Evolutionary conservation across 1,140 invertebrate genomes (phyloP), one percentile per base, ranked within the genome.

Genomic region (Ceratosolen solmsi): DNA sequence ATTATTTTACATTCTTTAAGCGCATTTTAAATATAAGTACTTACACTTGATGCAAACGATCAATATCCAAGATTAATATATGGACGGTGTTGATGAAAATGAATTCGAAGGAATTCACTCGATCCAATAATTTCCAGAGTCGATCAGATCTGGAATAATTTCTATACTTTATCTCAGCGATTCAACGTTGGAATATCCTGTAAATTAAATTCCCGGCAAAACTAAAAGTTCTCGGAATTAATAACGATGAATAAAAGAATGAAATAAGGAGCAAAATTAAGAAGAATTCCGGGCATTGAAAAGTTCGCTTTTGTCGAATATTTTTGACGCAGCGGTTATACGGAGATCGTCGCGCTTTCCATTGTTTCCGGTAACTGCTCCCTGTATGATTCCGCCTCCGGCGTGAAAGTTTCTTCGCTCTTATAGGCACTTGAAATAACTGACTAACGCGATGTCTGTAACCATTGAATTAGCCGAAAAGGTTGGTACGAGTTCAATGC

Each of bases 171-270:
- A 7, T 1, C 33, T 54, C 22, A 41, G 46, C 63, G 38, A 70
- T 70, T 70, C 49, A 25, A 11, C 11, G 9, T 2, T 33, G 49
- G 33, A 54, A 79, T 22, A 71, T 56, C 33, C 49, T 79, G 77
- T 79, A 79, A 79, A 70, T 70, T 63, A 79, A 79, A 79, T 70
- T 79, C 65, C n/a, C 33, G 11, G 30, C 49, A 38, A 56, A 70
- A 56, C 46, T 71, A 71, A 79, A 71, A 79, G 65, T 79, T 51
- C 33, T 65, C 25, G 22, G 27, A 79, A 79, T 79, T 70, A 70
- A 71, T 71, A 56, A 79, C 49, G 65, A 56, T 38, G 13, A 78
- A 74, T 58, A 58, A 36, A 25, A 41, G 49, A 71, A 33, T 83
- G 51, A 54, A 63, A 78, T 68, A 72, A 36, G 78, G 56, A 46